Percentiles rank a stretch among this genome's conserved stretches.
These are phyloP conservation scores for Eulemur albifrons DNA, from an alignment of 2,797 vertebrate genomes.

Conservation along the genomic window DNA sequence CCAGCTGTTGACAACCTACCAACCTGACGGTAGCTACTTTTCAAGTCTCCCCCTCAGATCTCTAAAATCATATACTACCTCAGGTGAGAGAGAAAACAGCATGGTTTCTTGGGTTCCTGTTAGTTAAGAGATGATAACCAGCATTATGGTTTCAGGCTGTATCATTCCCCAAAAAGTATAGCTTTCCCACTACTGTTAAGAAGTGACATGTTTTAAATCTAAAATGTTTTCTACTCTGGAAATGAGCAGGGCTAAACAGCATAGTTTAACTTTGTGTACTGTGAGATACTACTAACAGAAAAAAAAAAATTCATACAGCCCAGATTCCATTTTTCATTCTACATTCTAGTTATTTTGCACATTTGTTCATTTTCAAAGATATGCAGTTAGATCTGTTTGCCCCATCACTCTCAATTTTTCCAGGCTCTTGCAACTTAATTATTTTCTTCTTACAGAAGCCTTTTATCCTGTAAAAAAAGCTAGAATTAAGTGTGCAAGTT, in stretches of 20 bases:
- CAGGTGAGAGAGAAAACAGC: neutral
- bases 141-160: neutral
- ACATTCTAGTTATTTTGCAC: neutral
- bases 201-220: slow-evolving; percentile 27
- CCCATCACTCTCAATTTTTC: slow-evolving; percentile 42
- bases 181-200: slow-evolving; percentile 13
- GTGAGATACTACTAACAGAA: neutral
- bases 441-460: slow-evolving; percentile 66
- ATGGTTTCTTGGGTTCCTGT: neutral
- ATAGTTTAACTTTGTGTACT: neutral
- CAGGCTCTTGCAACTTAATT: slow-evolving; percentile 60
- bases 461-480: slow-evolving; percentile 57
- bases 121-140: neutral
- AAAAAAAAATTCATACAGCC: neutral
- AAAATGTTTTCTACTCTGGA: slow-evolving; percentile 12
- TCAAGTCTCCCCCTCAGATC: neutral
- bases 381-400: neutral
- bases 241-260: neutral
- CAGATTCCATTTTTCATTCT: neutral
- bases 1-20: no score
- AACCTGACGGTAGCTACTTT: neutral
- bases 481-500: slow-evolving; percentile 68
- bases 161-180: neutral
- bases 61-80: neutral
- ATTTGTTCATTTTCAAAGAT: slow-evolving; percentile 47